phyloP scores from a whole-genome alignment of 1,140 invertebrate species.

The Zophobas atratus region DNA sequence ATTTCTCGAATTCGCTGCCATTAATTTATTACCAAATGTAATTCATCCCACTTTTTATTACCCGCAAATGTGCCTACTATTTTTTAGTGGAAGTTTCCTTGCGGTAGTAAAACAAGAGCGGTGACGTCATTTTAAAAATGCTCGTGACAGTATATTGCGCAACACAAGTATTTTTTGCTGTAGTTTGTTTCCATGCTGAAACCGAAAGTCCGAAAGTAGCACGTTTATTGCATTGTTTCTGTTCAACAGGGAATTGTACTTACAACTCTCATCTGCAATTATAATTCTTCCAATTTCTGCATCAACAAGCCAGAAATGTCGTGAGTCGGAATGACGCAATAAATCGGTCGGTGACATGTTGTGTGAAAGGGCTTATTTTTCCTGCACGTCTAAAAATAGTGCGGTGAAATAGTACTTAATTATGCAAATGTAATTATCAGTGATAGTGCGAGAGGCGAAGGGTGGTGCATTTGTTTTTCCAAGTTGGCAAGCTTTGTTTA shows the following conservation, averaged over 20 bases:
- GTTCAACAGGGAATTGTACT: too few relatives aligned
- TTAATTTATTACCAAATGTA: too few relatives aligned
- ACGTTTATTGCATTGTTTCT: too few relatives aligned
- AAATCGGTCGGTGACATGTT: slow-evolving; percentile 17
- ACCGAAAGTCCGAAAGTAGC: too few relatives aligned
- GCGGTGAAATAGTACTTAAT: slow-evolving; percentile 33
- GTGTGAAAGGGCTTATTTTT: slow-evolving; percentile 25
- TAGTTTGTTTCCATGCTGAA: too few relatives aligned
- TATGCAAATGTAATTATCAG: slow-evolving; percentile 43
- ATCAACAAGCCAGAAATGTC: neutral
- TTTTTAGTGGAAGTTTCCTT: too few relatives aligned
- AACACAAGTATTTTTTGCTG: too few relatives aligned
- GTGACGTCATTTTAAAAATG: neutral
- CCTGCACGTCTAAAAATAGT: slow-evolving; percentile 34
- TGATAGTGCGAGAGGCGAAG: slow-evolving; percentile 29
- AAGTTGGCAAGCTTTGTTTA: slow-evolving; percentile 41
- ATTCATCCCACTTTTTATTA: too few relatives aligned
- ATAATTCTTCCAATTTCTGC: too few relatives aligned
- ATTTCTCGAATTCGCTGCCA: neutral
- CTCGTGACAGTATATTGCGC: neutral
- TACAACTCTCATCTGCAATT: too few relatives aligned
- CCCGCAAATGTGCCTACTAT: too few relatives aligned
- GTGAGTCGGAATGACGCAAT: slow-evolving; percentile 3
- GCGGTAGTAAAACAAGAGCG: too few relatives aligned
- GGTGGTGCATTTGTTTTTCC: slow-evolving; percentile 24